Base-by-base conservation (phyloP, 2,113 vertebrate genomes). In the Uria lomvia region DNA sequence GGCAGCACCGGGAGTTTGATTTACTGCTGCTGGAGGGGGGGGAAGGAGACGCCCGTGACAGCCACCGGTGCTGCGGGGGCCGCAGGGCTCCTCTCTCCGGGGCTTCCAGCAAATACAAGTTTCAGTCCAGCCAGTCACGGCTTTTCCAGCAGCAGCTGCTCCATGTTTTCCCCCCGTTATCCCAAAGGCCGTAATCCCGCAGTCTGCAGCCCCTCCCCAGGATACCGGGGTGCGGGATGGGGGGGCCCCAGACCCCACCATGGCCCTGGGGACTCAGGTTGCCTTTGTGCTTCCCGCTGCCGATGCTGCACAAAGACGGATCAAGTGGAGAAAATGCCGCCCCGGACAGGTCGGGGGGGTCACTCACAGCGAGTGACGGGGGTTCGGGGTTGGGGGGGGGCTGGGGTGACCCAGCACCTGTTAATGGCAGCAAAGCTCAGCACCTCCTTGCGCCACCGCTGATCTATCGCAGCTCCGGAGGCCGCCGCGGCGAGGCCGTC, bases 51-150 rank as follows among this genome's bases (percentile, higher is more conserved):
- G 14, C 47, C n/a, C 1, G 8, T 3, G 13, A 8, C 42, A 15
- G 6, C 32, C 43, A 1, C 36, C 1, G 2, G 2, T 17, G 30
- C 76, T 17, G 23, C 79, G 2, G 3, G 40, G 36, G 19, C 63
- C 9, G 0, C 22, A 2, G n/a, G 40, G 66, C 74, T 85, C 60
- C 42, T 34, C n/a, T 36, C 43, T 47, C 29, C 67, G 0, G 26
- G 3, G 4, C 47, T 72, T 49, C 5, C 10, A 12, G 15, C 18
- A 8, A 71, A 12, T 1, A 8, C 13, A 49, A 19, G 2, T 30
- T 49, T 17, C 26, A 3, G 6, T 4, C 12, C 47, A 1, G 43
- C 45, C 12, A 0, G 9, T 15, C 70, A 0, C 4, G 0, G 29
- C 40, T 79, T 60, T 86, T 55, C 76, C 75, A 27, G 5, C 9